Evolutionary conservation across 64 coral and sea anemone genomes (phyloP), one percentile per base, ranked within the genome.

Genomic region (Cladopsammia gracilis): DNA sequence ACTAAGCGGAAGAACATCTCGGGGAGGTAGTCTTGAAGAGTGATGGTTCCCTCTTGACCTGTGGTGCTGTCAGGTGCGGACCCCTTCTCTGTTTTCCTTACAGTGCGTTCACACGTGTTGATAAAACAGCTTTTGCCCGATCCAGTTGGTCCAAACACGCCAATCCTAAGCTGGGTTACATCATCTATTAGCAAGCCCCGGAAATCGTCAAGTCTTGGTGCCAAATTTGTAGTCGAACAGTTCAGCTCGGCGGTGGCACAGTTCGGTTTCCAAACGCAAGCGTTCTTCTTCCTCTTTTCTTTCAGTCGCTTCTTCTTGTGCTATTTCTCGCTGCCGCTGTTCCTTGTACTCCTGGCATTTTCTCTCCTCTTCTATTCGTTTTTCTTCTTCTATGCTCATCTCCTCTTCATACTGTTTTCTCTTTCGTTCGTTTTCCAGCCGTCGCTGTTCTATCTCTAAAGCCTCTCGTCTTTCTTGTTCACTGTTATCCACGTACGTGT

Each of bases 81-180:
- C 20, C 92, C 92, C 18, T 88, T 79, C 8, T 93, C 76, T 2
- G 84, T 81, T 48, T 93, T 20, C 4, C 86, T 86, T 8, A 88
- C 75, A 12, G 85, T 25, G n/a, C 86, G 61, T 23, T 94, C 92
- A 69, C 92, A 88, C 7, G 92, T 94, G 18, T 94, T 88, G 24
- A 94, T 94, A 25, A 94, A 94, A 52, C 85, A 88, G 14, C 92
- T 94, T 65, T 94, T 94, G 0, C 92, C 92, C 2, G 92, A 94
- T 23, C 92, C 92, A 43, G 92, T 88, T 12, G 92, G 85, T 12
- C 92, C 92, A 34, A 94, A 94, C 50, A 94, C 76, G n/a, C 84
- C 92, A 2, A 93, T 93, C 25, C 92, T 86, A 20, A 93, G 75
- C 26, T 93, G 67, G n/a, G 64, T 82, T 1, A 93, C 48, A 53